Percentiles rank a stretch among this genome's conserved stretches.
Conservation (phyloP, 2,888 invertebrate genomes). For the Argyresthia goedartella region DNA sequence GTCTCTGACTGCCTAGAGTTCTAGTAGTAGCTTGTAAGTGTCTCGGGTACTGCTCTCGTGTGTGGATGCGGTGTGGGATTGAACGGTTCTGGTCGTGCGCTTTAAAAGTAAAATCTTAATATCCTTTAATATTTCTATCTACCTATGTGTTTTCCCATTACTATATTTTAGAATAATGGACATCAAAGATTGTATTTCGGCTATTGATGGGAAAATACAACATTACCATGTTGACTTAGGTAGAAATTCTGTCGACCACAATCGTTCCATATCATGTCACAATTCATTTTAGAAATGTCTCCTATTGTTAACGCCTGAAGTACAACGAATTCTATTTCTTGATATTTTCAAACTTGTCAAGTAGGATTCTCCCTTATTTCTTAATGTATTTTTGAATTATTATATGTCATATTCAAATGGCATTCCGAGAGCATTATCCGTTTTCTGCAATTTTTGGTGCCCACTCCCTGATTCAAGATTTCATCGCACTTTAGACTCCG, state of each 20-base stretch:
- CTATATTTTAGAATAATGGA: background rate
- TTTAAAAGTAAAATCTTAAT: background rate
- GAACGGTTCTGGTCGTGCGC: background rate
- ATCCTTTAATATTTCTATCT: background rate
- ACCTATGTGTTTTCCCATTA: background rate
- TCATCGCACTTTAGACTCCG: background rate
- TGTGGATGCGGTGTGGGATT: background rate
- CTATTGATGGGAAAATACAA: too few species aligned
- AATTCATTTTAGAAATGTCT: background rate
- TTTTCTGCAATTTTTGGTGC: conserved; percentile 40
- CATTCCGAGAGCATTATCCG: conserved; percentile 46
- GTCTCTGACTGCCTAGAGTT: conserved; percentile 65
- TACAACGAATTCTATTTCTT: conserved; percentile 29
- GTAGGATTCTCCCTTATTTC: background rate
- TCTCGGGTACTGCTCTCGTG: conserved; percentile 55
- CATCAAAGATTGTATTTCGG: too few species aligned
- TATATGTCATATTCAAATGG: background rate
- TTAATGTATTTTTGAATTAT: too few species aligned
- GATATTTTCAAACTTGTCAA: background rate
- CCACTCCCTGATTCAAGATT: conserved; percentile 16
- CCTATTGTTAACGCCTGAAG: conserved; percentile 7
- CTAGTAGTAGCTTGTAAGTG: conserved; percentile 65
- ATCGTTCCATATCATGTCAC: background rate
- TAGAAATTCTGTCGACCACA: too few species aligned
- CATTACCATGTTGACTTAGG: too few species aligned